These are phyloP conservation scores for Gila orcuttii DNA, from an alignment of 2,113 vertebrate genomes.

Conservation along the genomic window DNA sequence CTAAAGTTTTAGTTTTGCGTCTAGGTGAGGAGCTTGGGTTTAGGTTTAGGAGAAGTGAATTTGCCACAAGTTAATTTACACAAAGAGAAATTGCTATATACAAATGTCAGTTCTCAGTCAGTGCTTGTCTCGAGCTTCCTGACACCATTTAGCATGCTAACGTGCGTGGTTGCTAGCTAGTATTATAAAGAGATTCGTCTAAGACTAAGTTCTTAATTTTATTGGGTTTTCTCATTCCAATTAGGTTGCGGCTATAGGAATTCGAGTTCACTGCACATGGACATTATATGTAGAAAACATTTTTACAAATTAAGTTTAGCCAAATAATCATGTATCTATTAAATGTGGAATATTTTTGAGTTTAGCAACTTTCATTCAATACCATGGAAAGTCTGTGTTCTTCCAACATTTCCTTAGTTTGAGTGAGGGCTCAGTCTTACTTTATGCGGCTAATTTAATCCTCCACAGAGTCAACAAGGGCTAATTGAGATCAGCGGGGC, in stretches of 20 bases:
- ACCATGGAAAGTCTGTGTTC: background rate
- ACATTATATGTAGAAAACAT: background rate
- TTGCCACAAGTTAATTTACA: background rate
- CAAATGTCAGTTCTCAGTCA: background rate
- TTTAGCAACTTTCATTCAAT: background rate
- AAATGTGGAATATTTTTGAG: background rate
- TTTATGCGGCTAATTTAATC: conserved; percentile 15
- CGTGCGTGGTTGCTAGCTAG: background rate
- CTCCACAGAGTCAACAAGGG: conserved; percentile 62
- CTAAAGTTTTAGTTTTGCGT: background rate
- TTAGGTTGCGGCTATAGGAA: background rate
- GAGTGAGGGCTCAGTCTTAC: background rate
- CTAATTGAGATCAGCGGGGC: conserved; percentile 42
- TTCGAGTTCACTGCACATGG: no score
- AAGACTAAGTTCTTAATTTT: no score
- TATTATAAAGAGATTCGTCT: background rate
- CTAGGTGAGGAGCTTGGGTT: background rate
- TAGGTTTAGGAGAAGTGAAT: no score
- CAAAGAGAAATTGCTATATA: background rate
- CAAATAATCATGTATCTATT: background rate
- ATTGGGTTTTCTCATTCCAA: background rate
- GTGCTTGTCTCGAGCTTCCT: background rate
- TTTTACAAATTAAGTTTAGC: background rate
- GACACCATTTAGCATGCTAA: background rate
- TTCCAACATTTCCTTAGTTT: background rate